Base-by-base conservation (phyloP, 2,113 vertebrate genomes). In the Myotis davidii region DNA sequence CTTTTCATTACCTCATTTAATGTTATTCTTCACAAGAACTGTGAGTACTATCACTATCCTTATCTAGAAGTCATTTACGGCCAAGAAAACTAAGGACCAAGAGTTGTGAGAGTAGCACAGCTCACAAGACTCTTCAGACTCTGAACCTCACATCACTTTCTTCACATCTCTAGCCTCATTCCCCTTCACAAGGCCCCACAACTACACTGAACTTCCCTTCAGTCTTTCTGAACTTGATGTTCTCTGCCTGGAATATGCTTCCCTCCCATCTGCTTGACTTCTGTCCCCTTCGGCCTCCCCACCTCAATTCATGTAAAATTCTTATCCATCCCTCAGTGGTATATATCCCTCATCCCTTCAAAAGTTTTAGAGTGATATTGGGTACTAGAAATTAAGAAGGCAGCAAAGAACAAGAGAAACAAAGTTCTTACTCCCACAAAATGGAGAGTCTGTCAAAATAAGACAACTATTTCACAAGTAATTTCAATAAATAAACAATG, bases 31-130 rank as follows among this genome's bases (percentile, higher is more conserved):
- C 84, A 90, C n/a, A 73, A 32, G 32, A 91, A 88, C 65, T 56
- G 1, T 10, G 88, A 79, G 4, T 39, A 90, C 61, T 52, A 72
- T 12, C 50, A 42, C n/a, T 48, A 90, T 20, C 9, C 73, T 93
- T 74, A 78, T 25, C 69, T 34, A 65, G 11, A 88, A 7, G 42
- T 18, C 27, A 77, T 5, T 70, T 69, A 64, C 0, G 70, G 34
- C 64, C 78, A 70, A 84, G 45, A 90, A 96, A 91, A 93, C 54
- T 16, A 94, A 77, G 77, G 56, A 87, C 32, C 48, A 70, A 64
- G 42, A 25, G 21, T 39, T 42, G 34, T 29, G 12, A 61, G 56
- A 37, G 20, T 0, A 65, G 52, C n/a, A 74, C 0, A 23, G n/a
- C 11, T 17, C 2, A 56, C 6, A 56, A 69, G 34, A 50, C n/a